These are phyloP conservation scores for Drosophila lacertosa DNA, from an alignment of 1,140 invertebrate species.

Conservation along the genomic window DNA sequence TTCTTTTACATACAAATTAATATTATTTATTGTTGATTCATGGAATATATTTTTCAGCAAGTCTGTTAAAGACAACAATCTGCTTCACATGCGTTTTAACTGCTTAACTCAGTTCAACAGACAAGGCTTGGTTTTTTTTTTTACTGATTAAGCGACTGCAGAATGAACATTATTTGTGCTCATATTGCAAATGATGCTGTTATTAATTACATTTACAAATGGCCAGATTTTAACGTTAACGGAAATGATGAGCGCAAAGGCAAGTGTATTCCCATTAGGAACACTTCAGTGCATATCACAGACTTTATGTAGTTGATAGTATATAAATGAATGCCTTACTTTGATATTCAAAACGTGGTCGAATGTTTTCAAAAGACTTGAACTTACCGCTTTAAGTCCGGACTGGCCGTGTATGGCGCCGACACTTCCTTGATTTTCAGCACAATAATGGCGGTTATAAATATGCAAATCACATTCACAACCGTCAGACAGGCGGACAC, in stretches of 20 bases:
- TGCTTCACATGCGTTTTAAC: not conserved
- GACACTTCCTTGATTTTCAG: constrained; percentile 95
- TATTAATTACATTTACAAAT: constrained; percentile 71
- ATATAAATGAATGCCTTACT: no score
- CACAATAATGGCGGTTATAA: constrained; percentile 91
- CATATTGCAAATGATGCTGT: constrained; percentile 20
- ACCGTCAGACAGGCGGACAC: constrained; percentile 92
- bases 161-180: not conserved
- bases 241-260: constrained; percentile 66
- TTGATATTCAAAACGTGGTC: not conserved
- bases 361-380: no score
- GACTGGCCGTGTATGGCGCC: constrained; percentile 90
- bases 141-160: constrained; percentile 20
- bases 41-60: not conserved
- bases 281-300: constrained; percentile 37
- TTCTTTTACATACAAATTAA: no score
- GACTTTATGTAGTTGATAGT: no score
- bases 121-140: not conserved
- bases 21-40: not conserved
- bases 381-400: constrained; percentile 88
- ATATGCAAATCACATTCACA: constrained; percentile 93
- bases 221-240: constrained; percentile 34
- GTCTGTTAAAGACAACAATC: not conserved
- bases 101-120: no score
- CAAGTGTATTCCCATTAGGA: constrained; percentile 47